Conservation (phyloP, 1,140 invertebrate genomes). For the Helicorthomorpha holstii region DNA sequence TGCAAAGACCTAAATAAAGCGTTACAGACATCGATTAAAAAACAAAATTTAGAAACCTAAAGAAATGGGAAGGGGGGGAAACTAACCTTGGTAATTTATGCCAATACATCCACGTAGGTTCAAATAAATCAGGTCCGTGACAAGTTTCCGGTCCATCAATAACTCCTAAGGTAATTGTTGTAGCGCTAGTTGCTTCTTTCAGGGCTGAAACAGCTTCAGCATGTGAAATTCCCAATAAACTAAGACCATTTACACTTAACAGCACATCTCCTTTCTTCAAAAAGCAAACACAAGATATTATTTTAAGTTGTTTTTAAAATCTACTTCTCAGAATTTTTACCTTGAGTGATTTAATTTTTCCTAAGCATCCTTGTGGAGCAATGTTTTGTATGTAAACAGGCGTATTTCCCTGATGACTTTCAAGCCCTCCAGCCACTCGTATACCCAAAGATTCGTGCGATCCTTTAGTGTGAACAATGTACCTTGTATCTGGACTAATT, state of each 20-base stretch:
- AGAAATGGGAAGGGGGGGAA: neutral
- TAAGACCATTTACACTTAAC: conserved; percentile 28
- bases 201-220: conserved; percentile 29
- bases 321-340: conserved; percentile 14
- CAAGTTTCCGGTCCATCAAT: conserved; percentile 30
- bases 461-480: neutral
- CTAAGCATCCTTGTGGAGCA: conserved; percentile 29
- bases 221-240: conserved; percentile 29
- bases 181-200: conserved; percentile 24
- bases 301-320: neutral
- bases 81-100: conserved; percentile 28
- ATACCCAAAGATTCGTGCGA: conserved; percentile 30
- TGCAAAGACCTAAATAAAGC: conserved; percentile 25
- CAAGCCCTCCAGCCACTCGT: conserved; percentile 31
- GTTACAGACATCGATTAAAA: neutral
- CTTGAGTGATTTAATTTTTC: conserved; percentile 29
- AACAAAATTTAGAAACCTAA: neutral
- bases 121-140: conserved; percentile 27
- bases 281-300: conserved; percentile 7
- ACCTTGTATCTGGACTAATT: too few relatives aligned
- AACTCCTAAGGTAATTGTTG: conserved; percentile 25
- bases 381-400: conserved; percentile 35
- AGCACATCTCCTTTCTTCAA: conserved; percentile 33
- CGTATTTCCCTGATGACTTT: conserved; percentile 30
- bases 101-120: conserved; percentile 35